Base-by-base conservation (phyloP, 2,888 invertebrate genomes). In the Neelides folsomi region DNA sequence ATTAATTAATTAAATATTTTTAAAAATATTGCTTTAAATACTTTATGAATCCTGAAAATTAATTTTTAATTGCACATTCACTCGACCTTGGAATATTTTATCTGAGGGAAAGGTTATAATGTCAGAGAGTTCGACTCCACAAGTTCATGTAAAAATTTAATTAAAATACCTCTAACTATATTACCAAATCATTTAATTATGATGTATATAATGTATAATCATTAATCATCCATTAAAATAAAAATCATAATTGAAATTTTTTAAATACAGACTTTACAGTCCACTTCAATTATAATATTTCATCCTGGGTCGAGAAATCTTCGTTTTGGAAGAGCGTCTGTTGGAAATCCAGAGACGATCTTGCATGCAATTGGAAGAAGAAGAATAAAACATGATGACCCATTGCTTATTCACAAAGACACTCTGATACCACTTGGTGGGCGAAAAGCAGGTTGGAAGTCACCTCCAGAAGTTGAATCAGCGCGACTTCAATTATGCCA, bases 291-390 rank as follows among this genome's bases (percentile, higher is more conserved):
- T 40, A 83, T 95, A 54, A 83, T 94, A n/a, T 89, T 94, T 51
- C 93, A 94, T 68, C 93, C 94, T 16, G 94, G 94, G 7, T 94
- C 93, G 0, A 77, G 85, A 45, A 83, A 88, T 70, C 76, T 94
- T 19, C 76, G 92, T 56, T 85, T 94, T 67, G 94, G 94, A 1
- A 74, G 88, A 64, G 92, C 93, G 1, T 88, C 90, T 0, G 94
- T 94, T 70, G 74, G 88, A 2, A 79, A 85, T 68, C 94, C 94
- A 9, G 77, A 83, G 51, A 83, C 83, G 37, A 76, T 92, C 53
- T 75, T 92, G 1, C 92, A 94, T 71, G 88, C 86, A 44, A 79
- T 90, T 52, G 89, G 88, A 0, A 77, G 88, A 54, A 78, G 77
- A 68, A 72, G 79, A 35, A 55, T 42, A 27, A 34, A 34, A n/a